phyloP scores from a whole-genome alignment of 2,113 vertebrate genomes.

The Heterochromis multidens region DNA sequence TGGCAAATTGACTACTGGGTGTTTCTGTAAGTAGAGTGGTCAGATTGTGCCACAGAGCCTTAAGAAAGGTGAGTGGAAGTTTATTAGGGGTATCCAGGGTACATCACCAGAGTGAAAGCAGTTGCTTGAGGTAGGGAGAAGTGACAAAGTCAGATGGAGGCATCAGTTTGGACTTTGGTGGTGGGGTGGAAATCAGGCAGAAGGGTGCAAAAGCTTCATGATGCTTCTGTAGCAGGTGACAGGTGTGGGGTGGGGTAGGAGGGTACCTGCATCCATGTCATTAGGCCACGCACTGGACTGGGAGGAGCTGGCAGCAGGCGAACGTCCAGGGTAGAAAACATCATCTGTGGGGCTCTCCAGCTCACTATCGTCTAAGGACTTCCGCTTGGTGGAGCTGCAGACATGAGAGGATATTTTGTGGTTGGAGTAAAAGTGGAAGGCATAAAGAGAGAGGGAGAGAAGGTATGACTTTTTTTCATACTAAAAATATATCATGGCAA shows the following conservation, averaged over 20 bases:
- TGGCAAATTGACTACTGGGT: background rate
- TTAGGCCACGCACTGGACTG: conserved; percentile 88
- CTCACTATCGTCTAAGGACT: conserved; percentile 89
- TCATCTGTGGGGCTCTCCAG: conserved; percentile 90
- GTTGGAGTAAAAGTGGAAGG: background rate
- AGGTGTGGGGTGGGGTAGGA: background rate
- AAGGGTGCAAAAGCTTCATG: background rate
- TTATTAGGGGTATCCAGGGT: background rate
- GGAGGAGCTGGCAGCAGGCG: conserved; percentile 87
- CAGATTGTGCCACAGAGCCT: background rate
- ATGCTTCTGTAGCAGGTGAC: conserved; percentile 3
- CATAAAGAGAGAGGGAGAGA: background rate
- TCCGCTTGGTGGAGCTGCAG: conserved; percentile 86
- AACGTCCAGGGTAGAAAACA: conserved; percentile 88
- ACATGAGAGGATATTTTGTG: background rate
- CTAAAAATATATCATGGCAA: background rate
- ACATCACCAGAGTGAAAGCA: background rate
- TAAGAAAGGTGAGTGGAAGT: background rate
- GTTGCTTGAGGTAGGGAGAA: background rate
- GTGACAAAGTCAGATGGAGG: conserved; percentile 7
- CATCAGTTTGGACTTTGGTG: conserved; percentile 3
- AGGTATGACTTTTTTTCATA: background rate
- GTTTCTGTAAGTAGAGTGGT: background rate
- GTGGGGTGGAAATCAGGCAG: background rate
- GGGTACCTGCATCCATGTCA: conserved; percentile 87